Conservation (phyloP, 2,797 vertebrate genomes). For the Hafferia zeledoni region DNA sequence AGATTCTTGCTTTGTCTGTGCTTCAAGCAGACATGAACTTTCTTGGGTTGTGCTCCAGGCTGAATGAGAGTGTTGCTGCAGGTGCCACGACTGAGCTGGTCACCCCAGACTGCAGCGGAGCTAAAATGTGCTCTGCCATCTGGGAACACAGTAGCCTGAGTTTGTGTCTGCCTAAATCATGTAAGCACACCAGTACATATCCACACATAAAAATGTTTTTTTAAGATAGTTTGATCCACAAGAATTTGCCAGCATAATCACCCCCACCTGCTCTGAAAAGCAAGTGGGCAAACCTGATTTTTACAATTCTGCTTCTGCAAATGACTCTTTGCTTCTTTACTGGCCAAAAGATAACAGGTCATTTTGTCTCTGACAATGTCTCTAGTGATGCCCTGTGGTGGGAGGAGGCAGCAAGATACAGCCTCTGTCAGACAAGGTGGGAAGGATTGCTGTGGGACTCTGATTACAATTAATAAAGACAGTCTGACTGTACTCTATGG, state of each 20-base stretch:
- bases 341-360: not conserved
- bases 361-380: not conserved
- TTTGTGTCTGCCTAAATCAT: not conserved
- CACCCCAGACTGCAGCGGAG: not conserved
- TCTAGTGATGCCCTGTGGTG: not conserved
- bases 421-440: not conserved
- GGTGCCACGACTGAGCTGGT: not conserved
- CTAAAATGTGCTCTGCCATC: not conserved
- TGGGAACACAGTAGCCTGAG: not conserved
- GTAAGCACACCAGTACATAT: not conserved
- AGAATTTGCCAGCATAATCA: not conserved
- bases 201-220: not conserved
- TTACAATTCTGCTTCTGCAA: not conserved
- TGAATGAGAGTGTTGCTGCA: not conserved
- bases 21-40: not conserved
- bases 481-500: not conserved
- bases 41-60: not conserved
- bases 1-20: not conserved
- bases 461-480: not conserved
- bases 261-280: not conserved
- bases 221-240: not conserved
- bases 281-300: not conserved
- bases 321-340: not conserved
- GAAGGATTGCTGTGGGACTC: not conserved
- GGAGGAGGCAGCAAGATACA: slow-evolving; percentile 3